phyloP scores from a whole-genome alignment of 2,113 vertebrate genomes.

The Cynocephalus volans region DNA sequence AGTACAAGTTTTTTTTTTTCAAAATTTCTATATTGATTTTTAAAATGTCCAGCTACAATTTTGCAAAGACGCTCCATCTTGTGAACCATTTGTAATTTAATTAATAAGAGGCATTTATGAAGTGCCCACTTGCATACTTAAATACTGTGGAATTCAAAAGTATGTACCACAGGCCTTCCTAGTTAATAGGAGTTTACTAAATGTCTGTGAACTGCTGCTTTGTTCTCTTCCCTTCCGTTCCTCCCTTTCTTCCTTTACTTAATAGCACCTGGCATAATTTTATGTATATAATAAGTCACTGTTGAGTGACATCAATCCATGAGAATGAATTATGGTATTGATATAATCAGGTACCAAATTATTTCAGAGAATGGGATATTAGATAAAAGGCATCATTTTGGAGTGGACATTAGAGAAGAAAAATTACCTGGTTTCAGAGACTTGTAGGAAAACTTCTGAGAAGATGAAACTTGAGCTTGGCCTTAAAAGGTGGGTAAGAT shows the following conservation, averaged over 20 bases:
- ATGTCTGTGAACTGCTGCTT: background rate
- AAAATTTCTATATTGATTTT: background rate
- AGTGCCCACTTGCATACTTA: background rate
- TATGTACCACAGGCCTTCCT: background rate
- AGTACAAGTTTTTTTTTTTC: background rate
- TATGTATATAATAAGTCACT: background rate
- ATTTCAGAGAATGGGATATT: background rate
- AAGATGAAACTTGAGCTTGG: conserved; percentile 1
- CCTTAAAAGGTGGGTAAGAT: background rate
- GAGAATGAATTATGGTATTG: background rate
- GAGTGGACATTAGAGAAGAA: background rate
- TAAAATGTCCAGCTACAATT: background rate
- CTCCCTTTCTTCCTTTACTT: background rate
- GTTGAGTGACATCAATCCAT: background rate
- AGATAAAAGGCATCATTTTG: conserved; percentile 15
- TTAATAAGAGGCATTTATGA: background rate
- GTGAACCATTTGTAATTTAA: background rate
- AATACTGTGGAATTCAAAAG: background rate
- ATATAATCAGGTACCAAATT: background rate
- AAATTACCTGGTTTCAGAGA: background rate
- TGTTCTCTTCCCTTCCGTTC: background rate
- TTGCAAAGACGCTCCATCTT: background rate
- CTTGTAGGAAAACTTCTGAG: conserved; percentile 6
- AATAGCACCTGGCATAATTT: background rate
- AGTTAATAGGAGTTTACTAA: background rate